Evolutionary conservation across 2,888 invertebrate genomes (phyloP).

Genomic region (Noctua fimbriata): DNA sequence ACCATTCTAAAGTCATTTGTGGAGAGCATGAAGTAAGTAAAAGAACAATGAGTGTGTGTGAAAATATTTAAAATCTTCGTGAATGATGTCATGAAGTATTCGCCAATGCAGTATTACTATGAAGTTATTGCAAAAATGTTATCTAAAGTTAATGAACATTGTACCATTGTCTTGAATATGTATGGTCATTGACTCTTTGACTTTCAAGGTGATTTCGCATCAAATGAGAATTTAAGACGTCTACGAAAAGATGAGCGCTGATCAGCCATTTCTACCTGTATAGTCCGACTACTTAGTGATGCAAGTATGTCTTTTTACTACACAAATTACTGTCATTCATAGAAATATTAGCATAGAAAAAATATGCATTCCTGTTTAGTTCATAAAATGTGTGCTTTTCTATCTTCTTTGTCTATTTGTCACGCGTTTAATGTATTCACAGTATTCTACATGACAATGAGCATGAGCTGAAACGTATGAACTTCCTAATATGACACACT

Average conservation of each 20-base stretch:
- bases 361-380: neutral
- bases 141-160: constrained; percentile 1
- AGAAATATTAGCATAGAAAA: constrained; percentile 25
- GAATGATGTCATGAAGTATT: constrained; percentile 35
- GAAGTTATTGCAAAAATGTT: constrained; percentile 20
- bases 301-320: constrained; percentile 2
- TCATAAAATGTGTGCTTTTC: constrained; percentile 15
- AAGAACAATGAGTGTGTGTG: constrained; percentile 53
- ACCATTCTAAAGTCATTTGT: constrained; percentile 19
- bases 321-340: neutral
- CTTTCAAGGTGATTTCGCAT: neutral
- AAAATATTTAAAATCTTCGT: constrained; percentile 50
- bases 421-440: constrained; percentile 46
- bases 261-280: neutral
- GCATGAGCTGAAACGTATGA: constrained; percentile 28
- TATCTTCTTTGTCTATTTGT: constrained; percentile 26
- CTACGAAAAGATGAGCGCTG: neutral
- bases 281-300: neutral
- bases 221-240: neutral
- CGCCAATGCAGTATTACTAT: constrained; percentile 6
- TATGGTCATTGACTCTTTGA: constrained; percentile 29
- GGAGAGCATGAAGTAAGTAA: constrained; percentile 22
- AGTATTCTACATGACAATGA: constrained; percentile 46
- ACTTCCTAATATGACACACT: constrained; percentile 53
- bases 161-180: neutral